Percentiles rank a stretch among this genome's conserved stretches.
phyloP scores from a whole-genome alignment of 2,888 invertebrate species.

The Machimus rusticus region DNA sequence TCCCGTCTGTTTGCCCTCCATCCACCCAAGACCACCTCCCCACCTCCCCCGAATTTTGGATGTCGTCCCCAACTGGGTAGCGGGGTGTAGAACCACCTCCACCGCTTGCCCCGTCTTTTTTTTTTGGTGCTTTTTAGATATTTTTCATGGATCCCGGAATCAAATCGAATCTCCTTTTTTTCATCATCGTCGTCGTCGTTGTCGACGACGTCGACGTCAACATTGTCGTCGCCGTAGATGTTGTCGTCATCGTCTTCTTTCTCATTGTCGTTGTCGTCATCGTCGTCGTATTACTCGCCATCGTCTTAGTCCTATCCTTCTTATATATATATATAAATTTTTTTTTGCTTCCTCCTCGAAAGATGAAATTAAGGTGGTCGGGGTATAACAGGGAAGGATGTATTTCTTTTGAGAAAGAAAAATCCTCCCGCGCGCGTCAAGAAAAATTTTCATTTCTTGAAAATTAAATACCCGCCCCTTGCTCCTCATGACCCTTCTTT shows the following conservation, averaged over 20 bases:
- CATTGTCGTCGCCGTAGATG: neutral
- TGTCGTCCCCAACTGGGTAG: neutral
- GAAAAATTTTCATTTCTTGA: slow-evolving; percentile 31
- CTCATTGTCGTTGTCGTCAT: neutral
- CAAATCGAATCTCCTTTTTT: slow-evolving; percentile 22
- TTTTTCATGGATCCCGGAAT: slow-evolving; percentile 18
- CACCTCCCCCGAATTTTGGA: too few species aligned
- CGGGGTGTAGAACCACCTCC: neutral
- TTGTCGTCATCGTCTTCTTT: neutral
- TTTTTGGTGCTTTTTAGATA: neutral
- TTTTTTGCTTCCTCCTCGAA: neutral
- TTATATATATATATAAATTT: neutral
- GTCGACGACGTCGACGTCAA: neutral
- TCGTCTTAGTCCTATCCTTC: neutral
- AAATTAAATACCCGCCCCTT: slow-evolving; percentile 26
- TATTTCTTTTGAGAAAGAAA: neutral
- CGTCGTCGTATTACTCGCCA: neutral
- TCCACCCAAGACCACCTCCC: neutral
- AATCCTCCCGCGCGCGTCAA: neutral
- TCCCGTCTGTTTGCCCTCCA: neutral
- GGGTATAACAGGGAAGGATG: neutral
- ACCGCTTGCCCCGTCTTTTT: neutral
- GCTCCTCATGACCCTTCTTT: neutral
- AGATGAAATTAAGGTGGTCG: neutral
- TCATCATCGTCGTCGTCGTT: neutral